Percentiles rank a stretch among this genome's conserved stretches.
phyloP scores from a whole-genome alignment of 2,797 vertebrate species.

The Tauraco hartlaubi region DNA sequence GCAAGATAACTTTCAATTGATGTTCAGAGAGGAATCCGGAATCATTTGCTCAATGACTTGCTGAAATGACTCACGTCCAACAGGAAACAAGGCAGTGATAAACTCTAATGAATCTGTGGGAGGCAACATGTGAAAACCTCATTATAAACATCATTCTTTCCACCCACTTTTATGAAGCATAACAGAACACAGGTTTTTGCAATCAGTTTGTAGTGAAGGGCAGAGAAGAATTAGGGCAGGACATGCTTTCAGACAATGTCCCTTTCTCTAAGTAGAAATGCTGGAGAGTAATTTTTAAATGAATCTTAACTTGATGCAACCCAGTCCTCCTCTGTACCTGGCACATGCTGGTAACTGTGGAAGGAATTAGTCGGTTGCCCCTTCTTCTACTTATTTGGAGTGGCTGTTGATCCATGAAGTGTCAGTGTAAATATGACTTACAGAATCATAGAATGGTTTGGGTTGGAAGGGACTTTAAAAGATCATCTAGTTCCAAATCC shows the following conservation, averaged over 20 bases:
- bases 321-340: neutral
- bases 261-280: neutral
- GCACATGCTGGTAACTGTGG: accelerated
- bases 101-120: conserved; percentile 28
- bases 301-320: neutral
- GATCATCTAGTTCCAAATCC: too few relatives aligned
- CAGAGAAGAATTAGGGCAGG: neutral
- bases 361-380: neutral
- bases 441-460: too few relatives aligned
- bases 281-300: neutral
- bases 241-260: neutral
- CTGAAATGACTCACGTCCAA: neutral
- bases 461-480: too few relatives aligned
- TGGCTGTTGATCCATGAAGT: neutral
- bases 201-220: neutral
- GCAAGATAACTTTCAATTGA: neutral
- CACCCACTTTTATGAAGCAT: neutral
- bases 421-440: neutral
- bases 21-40: neutral
- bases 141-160: neutral
- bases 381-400: neutral
- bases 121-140: neutral
- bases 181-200: neutral
- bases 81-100: conserved; percentile 35
- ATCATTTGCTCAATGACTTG: neutral